These are phyloP conservation scores for Umimayanthus chanpuru DNA, from an alignment of 92 coral and sea anemone species.

Conservation along the genomic window DNA sequence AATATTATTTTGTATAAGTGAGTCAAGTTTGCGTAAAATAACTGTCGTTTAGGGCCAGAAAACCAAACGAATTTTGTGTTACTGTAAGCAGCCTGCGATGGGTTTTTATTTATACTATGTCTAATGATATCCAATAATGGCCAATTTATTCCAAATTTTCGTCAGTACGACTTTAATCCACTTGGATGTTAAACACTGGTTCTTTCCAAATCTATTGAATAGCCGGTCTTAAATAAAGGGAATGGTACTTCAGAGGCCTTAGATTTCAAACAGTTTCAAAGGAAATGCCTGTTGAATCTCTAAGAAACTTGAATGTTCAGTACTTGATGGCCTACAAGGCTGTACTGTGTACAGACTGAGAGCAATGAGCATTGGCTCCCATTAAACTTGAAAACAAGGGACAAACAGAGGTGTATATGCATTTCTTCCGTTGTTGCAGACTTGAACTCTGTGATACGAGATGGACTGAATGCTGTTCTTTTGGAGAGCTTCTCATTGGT, in stretches of 20 bases:
- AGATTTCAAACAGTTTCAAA: background rate
- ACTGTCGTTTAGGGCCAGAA: background rate
- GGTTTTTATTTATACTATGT: no score
- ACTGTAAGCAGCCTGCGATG: no score
- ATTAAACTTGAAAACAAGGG: background rate
- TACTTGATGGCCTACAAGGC: background rate
- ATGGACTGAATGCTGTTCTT: background rate
- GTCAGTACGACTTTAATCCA: no score
- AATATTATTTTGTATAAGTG: no score
- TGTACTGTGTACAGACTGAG: background rate
- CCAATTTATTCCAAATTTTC: no score
- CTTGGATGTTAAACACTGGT: no score
- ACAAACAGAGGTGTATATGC: no score
- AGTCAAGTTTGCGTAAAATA: background rate
- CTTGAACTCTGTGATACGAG: background rate
- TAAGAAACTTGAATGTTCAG: background rate
- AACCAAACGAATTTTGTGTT: background rate
- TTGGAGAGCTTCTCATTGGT: conserved; percentile 40
- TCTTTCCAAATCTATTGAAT: no score
- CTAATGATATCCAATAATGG: no score
- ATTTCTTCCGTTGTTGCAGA: background rate
- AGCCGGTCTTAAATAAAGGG: no score
- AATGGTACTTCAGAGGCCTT: background rate
- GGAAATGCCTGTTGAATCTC: background rate
- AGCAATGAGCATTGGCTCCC: background rate